Percentiles rank a stretch among this genome's conserved stretches.
These are phyloP conservation scores for Myrmophylax atrothorax DNA, from an alignment of 2,113 vertebrate genomes.

Conservation along the genomic window DNA sequence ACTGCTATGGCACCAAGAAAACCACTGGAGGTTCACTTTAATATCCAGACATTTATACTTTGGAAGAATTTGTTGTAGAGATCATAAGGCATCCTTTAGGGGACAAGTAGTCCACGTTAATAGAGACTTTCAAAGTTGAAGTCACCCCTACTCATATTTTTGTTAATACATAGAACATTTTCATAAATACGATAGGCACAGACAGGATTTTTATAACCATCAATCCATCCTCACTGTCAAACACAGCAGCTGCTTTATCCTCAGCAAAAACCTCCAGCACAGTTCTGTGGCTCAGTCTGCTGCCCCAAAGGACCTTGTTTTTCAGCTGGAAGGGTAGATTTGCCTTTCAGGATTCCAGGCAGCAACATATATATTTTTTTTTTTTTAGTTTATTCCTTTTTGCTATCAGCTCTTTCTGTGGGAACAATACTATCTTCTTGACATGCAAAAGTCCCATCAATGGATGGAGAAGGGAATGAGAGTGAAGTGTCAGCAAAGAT, in stretches of 20 bases:
- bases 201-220: slow-evolving; percentile 29
- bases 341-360: slow-evolving; percentile 1
- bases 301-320: neutral
- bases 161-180: neutral
- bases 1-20: neutral
- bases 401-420: neutral
- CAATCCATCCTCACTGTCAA: neutral
- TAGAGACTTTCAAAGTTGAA: slow-evolving; percentile 18
- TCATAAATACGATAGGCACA: slow-evolving; percentile 45
- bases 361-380: neutral
- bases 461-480: neutral
- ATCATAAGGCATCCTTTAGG: slow-evolving; percentile 45
- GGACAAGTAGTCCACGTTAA: neutral
- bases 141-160: neutral
- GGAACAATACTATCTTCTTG: neutral
- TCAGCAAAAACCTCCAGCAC: neutral
- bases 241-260: slow-evolving; percentile 18
- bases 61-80: neutral
- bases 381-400: neutral
- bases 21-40: neutral
- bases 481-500: neutral
- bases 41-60: neutral
- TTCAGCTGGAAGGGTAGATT: neutral
- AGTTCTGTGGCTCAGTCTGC: neutral
- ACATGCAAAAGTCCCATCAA: slow-evolving; percentile 12